These are phyloP conservation scores for Lacerta agilis DNA, from an alignment of 2,797 vertebrate species.

Conservation along the genomic window DNA sequence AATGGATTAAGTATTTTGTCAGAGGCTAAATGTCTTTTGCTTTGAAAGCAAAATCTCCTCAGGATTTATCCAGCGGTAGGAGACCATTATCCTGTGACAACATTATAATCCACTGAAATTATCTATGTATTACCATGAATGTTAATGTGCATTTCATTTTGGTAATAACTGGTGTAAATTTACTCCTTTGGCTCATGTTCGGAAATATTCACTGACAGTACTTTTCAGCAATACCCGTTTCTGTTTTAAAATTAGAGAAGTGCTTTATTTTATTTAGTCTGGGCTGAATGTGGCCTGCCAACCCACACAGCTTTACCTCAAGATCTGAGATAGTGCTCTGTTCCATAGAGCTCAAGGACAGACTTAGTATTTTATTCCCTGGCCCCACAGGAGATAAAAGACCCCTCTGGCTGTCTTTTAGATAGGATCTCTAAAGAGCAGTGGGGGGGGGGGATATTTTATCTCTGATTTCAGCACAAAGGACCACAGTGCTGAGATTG, in stretches of 20 bases:
- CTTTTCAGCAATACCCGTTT: conserved; percentile 20
- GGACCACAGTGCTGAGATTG: no score
- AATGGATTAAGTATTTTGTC: conserved; percentile 45
- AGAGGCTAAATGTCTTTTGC: conserved; percentile 32
- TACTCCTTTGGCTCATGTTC: conserved; percentile 2
- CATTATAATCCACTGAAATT: conserved; percentile 49
- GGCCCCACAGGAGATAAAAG: no score
- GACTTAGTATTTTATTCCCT: no score
- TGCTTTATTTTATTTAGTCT: not conserved
- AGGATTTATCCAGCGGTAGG: conserved; percentile 10
- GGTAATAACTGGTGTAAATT: conserved; percentile 11
- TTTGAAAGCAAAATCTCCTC: conserved; percentile 46
- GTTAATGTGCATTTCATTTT: conserved; percentile 39
- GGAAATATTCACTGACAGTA: not conserved
- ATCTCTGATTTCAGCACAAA: no score
- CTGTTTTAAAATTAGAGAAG: not conserved
- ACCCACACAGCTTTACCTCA: no score
- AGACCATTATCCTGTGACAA: conserved; percentile 29
- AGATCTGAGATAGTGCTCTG: no score
- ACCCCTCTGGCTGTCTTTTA: no score
- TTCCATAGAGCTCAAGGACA: no score
- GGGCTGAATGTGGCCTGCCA: not conserved
- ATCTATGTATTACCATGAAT: conserved; percentile 38
- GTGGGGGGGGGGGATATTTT: no score
- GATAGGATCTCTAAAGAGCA: no score